Evolutionary conservation across 2,888 invertebrate genomes (phyloP).

Genomic region (Callimorpha dominula): DNA sequence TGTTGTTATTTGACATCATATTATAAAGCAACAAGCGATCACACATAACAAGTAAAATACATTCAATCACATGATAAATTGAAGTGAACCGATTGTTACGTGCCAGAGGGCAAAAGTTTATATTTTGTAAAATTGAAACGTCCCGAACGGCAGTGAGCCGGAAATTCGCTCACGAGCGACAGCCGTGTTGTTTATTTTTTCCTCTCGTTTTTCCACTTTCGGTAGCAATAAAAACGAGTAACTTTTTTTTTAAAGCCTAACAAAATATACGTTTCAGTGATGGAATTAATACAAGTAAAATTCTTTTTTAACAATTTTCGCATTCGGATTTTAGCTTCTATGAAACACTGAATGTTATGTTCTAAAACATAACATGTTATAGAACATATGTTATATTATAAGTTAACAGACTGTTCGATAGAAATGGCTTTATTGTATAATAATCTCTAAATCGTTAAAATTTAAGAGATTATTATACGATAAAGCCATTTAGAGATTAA

Average conservation of each 20-base stretch:
- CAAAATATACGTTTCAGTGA: slow-evolving; percentile 52
- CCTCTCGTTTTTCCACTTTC: slow-evolving; percentile 67
- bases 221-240: slow-evolving; percentile 67
- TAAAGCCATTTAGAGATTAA: neutral
- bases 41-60: slow-evolving; percentile 39
- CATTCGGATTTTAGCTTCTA: neutral
- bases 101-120: slow-evolving; percentile 64
- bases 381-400: neutral
- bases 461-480: no score
- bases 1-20: slow-evolving; percentile 11
- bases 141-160: slow-evolving; percentile 72
- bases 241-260: slow-evolving; percentile 58
- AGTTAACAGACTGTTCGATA: no score
- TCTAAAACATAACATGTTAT: no score
- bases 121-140: slow-evolving; percentile 77
- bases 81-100: slow-evolving; percentile 57
- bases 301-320: slow-evolving; percentile 23
- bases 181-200: slow-evolving; percentile 69
- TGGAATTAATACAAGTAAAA: slow-evolving; percentile 23
- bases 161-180: slow-evolving; percentile 73
- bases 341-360: neutral
- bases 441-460: no score
- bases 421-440: neutral
- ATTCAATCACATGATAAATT: slow-evolving; percentile 58
- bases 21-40: slow-evolving; percentile 9